Percentiles rank a stretch among this genome's conserved stretches.
phyloP scores from a whole-genome alignment of 2,797 vertebrate species.

The Silurus aristotelis region DNA sequence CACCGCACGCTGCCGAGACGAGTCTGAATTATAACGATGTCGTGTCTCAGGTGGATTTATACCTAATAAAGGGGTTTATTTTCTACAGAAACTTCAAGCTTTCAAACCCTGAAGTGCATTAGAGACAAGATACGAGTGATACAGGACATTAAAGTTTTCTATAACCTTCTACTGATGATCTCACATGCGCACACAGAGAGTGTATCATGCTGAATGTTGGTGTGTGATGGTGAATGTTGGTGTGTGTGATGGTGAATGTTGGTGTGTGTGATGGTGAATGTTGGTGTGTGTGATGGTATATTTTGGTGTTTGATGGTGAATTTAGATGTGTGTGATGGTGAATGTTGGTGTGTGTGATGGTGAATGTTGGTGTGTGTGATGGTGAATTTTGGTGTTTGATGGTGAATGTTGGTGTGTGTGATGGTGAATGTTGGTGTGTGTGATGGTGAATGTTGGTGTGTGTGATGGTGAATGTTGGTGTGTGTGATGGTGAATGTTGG shows the following conservation, averaged over 20 bases:
- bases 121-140: slow-evolving; percentile 13
- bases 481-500: not conserved
- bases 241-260: too few species aligned
- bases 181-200: too few species aligned
- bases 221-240: not conserved
- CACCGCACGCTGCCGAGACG: not conserved
- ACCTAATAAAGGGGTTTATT: slow-evolving; percentile 1
- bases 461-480: not conserved
- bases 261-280: not conserved
- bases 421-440: too few species aligned
- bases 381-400: not conserved
- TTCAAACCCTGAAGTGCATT: not conserved
- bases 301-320: not conserved
- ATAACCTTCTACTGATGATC: not conserved
- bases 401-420: not conserved
- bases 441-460: not conserved
- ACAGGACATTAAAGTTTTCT: slow-evolving; percentile 42
- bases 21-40: not conserved
- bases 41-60: slow-evolving; percentile 20
- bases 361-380: not conserved
- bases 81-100: not conserved
- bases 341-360: not conserved
- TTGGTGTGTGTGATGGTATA: not conserved
- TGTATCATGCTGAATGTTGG: too few species aligned
- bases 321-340: not conserved